Base-by-base conservation (phyloP, 2,888 invertebrate genomes). In the Drosophila suboccidentalis region DNA sequence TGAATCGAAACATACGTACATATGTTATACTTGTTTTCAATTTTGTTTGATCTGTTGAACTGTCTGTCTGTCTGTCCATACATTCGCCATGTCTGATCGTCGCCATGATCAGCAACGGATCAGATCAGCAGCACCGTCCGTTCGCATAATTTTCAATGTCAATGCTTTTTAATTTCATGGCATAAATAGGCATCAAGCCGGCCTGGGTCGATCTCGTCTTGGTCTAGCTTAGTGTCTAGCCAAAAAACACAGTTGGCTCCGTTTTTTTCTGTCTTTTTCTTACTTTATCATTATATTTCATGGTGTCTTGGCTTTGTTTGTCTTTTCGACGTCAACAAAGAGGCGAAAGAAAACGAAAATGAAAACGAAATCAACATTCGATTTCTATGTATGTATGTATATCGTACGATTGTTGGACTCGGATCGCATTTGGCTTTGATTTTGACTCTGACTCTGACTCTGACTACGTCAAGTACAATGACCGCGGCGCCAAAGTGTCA, bases 141-240 rank as follows among this genome's bases (percentile, higher is more conserved):
- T 77, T 85, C 73, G 84, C 84, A 84, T 87, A 71, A 75, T 82
- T 87, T 84, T 84, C 84, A 84, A 84, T 84, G 84, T 87, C 87
- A 87, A 84, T 84, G 87, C 82, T 82, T 86, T 84, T 87, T 62
- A 80, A 83, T 76, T 80, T 77, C 66, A 67, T 79, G 83, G 75
- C 83, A 79, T 79, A 76, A 86, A 75, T 77, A 61, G 73, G 51
- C 55, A 65, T 44, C 44, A 53, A 71, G 62, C 81, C 61, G 53
- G 57, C 47, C 44, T 22, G 61, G 55, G 43, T 57, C 60, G 54
- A 49, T 53, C 67, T 72, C 38, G 53, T 53, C 55, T 60, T 47
- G 62, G 55, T 62, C 58, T 41, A 54, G 60, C 38, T 49, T 55
- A 55, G 50, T 54, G 49, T 51, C 13, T 59, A 51, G 70, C 44